Evolutionary conservation across 2,113 vertebrate genomes (phyloP).

Genomic region (Cottus gobio): DNA sequence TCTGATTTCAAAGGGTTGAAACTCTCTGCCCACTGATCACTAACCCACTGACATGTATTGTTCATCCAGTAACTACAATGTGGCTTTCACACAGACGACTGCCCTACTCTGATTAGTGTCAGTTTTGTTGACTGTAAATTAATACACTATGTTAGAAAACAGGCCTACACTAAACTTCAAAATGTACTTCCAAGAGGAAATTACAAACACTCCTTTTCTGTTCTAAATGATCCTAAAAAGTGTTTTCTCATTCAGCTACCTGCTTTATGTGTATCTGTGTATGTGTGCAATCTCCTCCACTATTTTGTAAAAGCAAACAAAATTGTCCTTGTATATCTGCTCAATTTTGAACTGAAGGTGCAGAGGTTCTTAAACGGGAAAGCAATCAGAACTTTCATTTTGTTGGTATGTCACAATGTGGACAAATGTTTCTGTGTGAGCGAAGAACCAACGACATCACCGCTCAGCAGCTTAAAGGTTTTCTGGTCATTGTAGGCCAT

Average conservation of each 20-base stretch:
- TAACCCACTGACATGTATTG: slow-evolving; percentile 25
- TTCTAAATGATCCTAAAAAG: background rate
- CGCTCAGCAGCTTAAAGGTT: background rate
- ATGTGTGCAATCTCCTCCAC: background rate
- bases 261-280: background rate
- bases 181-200: background rate
- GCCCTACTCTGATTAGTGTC: background rate
- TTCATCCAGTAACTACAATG: slow-evolving; percentile 14
- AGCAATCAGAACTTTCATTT: background rate
- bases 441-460: background rate
- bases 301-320: background rate
- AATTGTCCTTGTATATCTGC: background rate
- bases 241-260: background rate
- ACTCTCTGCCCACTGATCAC: slow-evolving; percentile 20
- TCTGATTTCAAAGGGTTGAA: background rate
- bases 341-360: background rate
- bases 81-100: background rate
- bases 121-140: background rate
- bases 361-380: background rate
- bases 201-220: background rate
- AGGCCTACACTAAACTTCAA: background rate
- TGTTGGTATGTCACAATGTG: background rate
- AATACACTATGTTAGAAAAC: too few relatives aligned
- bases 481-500: background rate
- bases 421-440: background rate